These are phyloP conservation scores for Choristoneura rosaceana DNA, from an alignment of 2,888 invertebrate species.

Conservation along the genomic window DNA sequence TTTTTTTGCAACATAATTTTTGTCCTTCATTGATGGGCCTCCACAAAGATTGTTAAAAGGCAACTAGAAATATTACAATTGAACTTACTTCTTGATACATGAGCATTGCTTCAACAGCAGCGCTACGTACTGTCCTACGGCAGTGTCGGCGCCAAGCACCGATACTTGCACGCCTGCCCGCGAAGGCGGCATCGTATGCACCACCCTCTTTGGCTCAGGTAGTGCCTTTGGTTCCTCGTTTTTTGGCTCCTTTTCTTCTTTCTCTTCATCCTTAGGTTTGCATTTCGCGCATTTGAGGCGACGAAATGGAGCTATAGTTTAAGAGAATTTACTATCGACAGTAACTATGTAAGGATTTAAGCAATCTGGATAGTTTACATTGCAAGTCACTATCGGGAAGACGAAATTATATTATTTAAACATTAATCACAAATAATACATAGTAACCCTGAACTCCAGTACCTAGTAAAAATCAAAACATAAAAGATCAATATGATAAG, in stretches of 20 bases:
- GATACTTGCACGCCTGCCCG: constrained; percentile 74
- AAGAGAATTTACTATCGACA: neutral
- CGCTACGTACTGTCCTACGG: constrained; percentile 78
- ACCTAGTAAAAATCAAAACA: neutral
- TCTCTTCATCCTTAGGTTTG: constrained; percentile 49
- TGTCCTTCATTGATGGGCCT: neutral
- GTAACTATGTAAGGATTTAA: neutral
- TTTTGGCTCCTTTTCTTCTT: constrained; percentile 14
- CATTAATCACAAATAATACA: no score
- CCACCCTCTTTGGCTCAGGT: constrained; percentile 56
- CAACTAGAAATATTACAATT: neutral
- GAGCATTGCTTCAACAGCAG: constrained; percentile 85
- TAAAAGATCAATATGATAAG: neutral
- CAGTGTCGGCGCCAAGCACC: constrained; percentile 82
- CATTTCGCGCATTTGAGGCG: constrained; percentile 57
- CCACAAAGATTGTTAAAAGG: neutral
- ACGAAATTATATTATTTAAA: no score
- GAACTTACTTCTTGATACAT: constrained; percentile 73
- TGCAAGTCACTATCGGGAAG: no score
- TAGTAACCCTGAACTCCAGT: neutral
- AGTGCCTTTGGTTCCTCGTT: constrained; percentile 55
- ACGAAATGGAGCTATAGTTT: constrained; percentile 70
- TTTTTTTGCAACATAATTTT: no score
- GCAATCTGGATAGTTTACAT: neutral
- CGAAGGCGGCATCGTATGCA: constrained; percentile 56